These are phyloP conservation scores for Eciton burchellii DNA, from an alignment of 1,140 invertebrate genomes.

Conservation along the genomic window DNA sequence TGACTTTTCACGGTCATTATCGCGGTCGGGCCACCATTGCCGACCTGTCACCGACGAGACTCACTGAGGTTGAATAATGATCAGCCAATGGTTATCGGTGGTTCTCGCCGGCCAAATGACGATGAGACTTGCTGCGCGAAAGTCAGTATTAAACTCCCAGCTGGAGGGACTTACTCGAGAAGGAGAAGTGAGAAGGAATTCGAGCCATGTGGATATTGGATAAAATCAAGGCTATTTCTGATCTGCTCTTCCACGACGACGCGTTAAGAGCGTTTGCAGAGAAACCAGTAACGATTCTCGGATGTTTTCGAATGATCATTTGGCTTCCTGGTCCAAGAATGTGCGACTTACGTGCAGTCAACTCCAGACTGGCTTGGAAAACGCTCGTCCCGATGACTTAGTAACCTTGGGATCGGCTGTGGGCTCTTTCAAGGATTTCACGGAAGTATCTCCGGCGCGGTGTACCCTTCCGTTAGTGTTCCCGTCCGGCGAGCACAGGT, in stretches of 20 bases:
- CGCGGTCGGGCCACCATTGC: background rate
- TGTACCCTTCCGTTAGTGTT: constrained; percentile 44
- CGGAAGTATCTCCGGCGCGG: constrained; percentile 22
- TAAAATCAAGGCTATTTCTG: too few species aligned
- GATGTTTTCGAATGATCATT: background rate
- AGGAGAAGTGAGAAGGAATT: too few species aligned
- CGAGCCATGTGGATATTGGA: too few species aligned
- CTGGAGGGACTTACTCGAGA: too few species aligned
- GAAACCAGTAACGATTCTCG: background rate
- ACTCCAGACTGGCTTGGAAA: constrained; percentile 50
- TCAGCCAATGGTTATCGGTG: too few species aligned
- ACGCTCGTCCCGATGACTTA: constrained; percentile 53
- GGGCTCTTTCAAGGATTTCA: constrained; percentile 42
- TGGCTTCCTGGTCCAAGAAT: background rate
- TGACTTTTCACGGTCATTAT: constrained; percentile 53
- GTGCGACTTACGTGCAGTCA: constrained; percentile 45
- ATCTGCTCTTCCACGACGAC: too few species aligned
- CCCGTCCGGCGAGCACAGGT: constrained; percentile 32
- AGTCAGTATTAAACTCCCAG: too few species aligned
- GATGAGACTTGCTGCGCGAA: background rate
- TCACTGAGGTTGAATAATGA: constrained; percentile 13
- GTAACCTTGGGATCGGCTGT: constrained; percentile 57
- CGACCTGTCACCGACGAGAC: background rate
- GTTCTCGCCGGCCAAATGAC: background rate
- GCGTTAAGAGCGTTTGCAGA: background rate